Base-by-base conservation (phyloP, 2,113 vertebrate species). In the Dendropsophus ebraccatus region DNA sequence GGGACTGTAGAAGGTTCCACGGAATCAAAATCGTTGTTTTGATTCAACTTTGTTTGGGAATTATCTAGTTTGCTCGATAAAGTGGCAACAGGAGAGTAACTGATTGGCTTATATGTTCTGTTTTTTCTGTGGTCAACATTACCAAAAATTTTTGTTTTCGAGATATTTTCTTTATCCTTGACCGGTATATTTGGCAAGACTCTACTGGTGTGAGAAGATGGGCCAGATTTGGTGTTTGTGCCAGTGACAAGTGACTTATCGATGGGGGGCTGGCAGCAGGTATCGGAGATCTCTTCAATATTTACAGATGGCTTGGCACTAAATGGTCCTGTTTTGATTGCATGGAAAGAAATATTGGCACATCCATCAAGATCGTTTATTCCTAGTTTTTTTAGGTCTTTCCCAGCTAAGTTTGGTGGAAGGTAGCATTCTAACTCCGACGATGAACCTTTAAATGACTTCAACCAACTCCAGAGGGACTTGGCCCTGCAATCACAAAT, bases 401-500 rank as follows among this genome's bases (percentile, higher is more conserved):
- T 95, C 12, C 96, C 96, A 0, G 92, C 94, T 88, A 99, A 90
- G 82, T 88, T 94, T 0, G 91, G 86, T 0, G 98, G 98, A 56
- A 97, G 91, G 47, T 94, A 92, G 89, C 98, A 99, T 90, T 96
- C 97, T 25, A 99, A 91, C 81, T 97, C 96, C 0, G 98, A 98
- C 14, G 98, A 99, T 0, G 98, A 99, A 1, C 98, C 98, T 75
- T 97, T 97, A 88, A 99, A 99, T 86, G 96, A 95, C 88, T 94
- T 96, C 87, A 99, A 98, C 98, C 98, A 99, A 81, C 96, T 96
- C 98, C 98, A 99, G 88, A 99, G 94, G 0, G 96, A 96, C 32
- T 94, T 94, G 0, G 97, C 97, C 41, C 97, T 95, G 89, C 98
- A 99, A 90, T 99, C 98, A 0, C 98, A 99, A 87, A 98, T 95